phyloP scores from a whole-genome alignment of 1,140 invertebrate species.

The Zaprionus ornatus region DNA sequence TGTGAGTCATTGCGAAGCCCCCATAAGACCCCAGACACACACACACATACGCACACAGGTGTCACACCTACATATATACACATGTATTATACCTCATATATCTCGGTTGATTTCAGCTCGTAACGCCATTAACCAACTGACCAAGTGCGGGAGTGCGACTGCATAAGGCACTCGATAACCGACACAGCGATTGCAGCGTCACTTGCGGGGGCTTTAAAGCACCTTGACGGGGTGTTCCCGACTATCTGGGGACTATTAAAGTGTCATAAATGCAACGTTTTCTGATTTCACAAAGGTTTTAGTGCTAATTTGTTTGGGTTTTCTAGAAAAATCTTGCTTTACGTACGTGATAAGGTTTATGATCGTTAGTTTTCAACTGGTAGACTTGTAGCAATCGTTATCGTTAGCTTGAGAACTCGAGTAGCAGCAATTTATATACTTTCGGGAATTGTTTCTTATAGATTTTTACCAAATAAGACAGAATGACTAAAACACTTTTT shows the following conservation, averaged over 20 bases:
- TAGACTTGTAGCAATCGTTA: too few relatives aligned
- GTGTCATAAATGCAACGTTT: background rate
- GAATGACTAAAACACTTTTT: too few relatives aligned
- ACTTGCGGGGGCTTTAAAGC: conserved; percentile 3
- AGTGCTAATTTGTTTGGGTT: background rate
- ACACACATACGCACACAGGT: background rate
- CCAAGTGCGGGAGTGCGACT: conserved; percentile 34
- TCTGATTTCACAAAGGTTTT: background rate
- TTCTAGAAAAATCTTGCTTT: background rate
- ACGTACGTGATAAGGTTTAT: too few relatives aligned
- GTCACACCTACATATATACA: background rate
- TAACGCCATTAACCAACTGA: conserved; percentile 45
- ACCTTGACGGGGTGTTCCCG: background rate
- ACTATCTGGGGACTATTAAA: background rate
- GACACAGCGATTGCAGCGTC: conserved; percentile 16
- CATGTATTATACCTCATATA: background rate
- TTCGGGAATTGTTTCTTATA: too few relatives aligned
- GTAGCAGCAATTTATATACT: too few relatives aligned
- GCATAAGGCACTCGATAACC: conserved; percentile 11
- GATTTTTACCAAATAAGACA: too few relatives aligned
- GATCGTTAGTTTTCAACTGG: too few relatives aligned
- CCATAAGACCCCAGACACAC: background rate
- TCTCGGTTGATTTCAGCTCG: background rate
- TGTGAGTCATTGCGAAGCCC: background rate
- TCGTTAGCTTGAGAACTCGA: too few relatives aligned